Evolutionary conservation across 2,797 vertebrate species (phyloP).

Genomic region (Melanotaenia pygmaea): DNA sequence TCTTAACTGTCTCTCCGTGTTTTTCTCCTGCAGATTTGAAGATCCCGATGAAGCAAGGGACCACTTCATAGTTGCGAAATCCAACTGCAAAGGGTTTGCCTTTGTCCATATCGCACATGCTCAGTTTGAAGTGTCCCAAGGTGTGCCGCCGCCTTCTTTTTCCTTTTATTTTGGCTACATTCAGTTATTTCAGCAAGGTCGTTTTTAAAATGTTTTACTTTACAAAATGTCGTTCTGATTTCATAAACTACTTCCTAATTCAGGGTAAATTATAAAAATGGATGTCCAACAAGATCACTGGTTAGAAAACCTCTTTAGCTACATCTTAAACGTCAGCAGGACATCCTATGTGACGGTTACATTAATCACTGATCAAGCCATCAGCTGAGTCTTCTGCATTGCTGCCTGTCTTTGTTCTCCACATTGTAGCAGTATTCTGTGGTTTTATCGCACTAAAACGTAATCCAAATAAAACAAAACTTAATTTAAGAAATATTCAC

Average conservation of each 20-base stretch:
- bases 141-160: slow-evolving; percentile 64
- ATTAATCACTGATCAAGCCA: not conserved
- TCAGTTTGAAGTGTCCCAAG: slow-evolving; percentile 93
- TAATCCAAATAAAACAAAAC: too few relatives aligned
- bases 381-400: not conserved
- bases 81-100: slow-evolving; percentile 93
- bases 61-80: slow-evolving; percentile 90
- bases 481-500: too few relatives aligned
- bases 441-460: not conserved
- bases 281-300: not conserved
- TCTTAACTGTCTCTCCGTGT: not conserved
- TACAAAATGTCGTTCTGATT: not conserved
- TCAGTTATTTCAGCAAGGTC: not conserved
- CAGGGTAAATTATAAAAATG: not conserved
- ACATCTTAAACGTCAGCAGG: not conserved
- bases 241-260: not conserved
- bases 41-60: slow-evolving; percentile 93
- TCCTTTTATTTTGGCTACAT: not conserved
- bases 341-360: not conserved
- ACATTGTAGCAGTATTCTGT: not conserved
- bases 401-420: not conserved
- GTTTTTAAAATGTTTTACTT: too few relatives aligned
- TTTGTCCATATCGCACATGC: slow-evolving; percentile 95
- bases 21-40: slow-evolving; percentile 83
- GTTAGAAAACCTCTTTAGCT: not conserved